Percentiles rank a stretch among this genome's conserved stretches.
phyloP scores from a whole-genome alignment of 2,113 vertebrate species.

The Cyphomyrus discorhynchus region DNA sequence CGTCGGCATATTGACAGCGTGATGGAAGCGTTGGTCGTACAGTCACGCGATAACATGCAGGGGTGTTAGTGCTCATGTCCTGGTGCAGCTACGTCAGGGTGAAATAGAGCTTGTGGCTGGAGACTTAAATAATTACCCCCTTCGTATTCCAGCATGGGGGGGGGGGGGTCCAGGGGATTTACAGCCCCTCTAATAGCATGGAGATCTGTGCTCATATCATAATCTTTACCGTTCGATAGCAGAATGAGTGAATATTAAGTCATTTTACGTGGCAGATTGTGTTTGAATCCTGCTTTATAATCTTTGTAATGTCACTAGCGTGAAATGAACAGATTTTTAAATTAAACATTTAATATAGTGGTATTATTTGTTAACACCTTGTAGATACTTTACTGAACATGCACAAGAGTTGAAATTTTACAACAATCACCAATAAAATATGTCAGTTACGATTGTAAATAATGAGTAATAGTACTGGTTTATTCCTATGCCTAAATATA shows the following conservation, averaged over 20 bases:
- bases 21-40: neutral
- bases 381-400: neutral
- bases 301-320: neutral
- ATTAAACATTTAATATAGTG: neutral
- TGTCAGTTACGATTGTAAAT: neutral
- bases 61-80: neutral
- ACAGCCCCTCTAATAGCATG: neutral
- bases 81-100: neutral
- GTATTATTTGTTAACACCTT: neutral
- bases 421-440: neutral
- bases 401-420: neutral
- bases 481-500: neutral
- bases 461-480: neutral
- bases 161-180: neutral
- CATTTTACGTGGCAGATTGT: neutral
- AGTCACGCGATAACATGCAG: neutral
- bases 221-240: neutral
- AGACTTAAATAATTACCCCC: slow-evolving; percentile 3
- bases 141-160: neutral
- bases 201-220: neutral
- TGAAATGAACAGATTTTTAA: neutral
- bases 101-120: neutral
- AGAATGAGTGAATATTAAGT: neutral
- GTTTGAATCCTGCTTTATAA: neutral
- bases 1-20: neutral